phyloP scores from a whole-genome alignment of 2,797 vertebrate species.

The Sebastes glaucus region DNA sequence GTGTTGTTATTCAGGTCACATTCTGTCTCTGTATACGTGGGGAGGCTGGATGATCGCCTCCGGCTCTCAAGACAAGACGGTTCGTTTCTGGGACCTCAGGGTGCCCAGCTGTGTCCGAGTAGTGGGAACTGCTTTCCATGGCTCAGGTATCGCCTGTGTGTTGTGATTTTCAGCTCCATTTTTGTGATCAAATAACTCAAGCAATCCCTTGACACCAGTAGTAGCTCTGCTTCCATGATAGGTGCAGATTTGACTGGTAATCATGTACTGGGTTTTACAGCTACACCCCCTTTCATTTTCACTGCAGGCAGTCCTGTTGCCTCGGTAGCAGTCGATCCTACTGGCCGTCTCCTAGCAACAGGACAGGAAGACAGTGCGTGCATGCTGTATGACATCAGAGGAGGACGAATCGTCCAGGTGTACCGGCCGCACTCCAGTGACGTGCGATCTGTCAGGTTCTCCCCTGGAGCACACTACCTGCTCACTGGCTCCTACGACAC shows the following conservation, averaged over 20 bases:
- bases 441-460: slow-evolving; percentile 95
- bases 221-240: background rate
- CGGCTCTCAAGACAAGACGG: slow-evolving; percentile 97
- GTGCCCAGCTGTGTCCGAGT: slow-evolving; percentile 97
- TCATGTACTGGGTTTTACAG: background rate
- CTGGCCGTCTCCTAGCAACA: slow-evolving; percentile 93
- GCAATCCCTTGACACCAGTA: background rate
- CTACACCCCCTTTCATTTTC: background rate
- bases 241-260: background rate
- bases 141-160: slow-evolving; percentile 84
- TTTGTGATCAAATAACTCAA: background rate
- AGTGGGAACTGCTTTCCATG: slow-evolving; percentile 94
- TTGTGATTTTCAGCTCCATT: background rate
- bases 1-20: slow-evolving; percentile 87
- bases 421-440: slow-evolving; percentile 94
- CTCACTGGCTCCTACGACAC: slow-evolving; percentile 97
- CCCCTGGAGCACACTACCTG: slow-evolving; percentile 95
- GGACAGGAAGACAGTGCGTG: slow-evolving; percentile 97
- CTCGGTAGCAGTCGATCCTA: slow-evolving; percentile 97
- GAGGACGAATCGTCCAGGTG: slow-evolving; percentile 94
- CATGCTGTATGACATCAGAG: slow-evolving; percentile 97
- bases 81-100: slow-evolving; percentile 97
- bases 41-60: slow-evolving; percentile 99
- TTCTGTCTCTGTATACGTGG: slow-evolving; percentile 98
- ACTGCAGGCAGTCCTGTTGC: slow-evolving; percentile 93